These are phyloP conservation scores for Furcifer pardalis DNA, from an alignment of 2,797 vertebrate genomes.

Conservation along the genomic window DNA sequence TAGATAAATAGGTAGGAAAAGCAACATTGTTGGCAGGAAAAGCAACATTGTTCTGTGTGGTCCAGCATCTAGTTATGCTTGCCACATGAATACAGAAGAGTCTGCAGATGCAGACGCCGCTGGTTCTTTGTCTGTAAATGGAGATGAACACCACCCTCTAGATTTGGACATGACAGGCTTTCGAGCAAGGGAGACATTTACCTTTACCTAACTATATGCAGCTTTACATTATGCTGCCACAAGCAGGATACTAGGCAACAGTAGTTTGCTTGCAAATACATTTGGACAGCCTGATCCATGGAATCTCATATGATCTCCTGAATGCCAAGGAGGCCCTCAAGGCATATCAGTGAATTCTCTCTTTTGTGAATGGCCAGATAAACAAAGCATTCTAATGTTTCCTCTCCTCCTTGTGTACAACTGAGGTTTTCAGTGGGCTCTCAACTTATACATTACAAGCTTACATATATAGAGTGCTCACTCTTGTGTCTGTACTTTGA, in stretches of 20 bases:
- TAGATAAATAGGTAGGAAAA: too few species aligned
- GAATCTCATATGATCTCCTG: not conserved
- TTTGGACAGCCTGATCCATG: not conserved
- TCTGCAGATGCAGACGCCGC: too few species aligned
- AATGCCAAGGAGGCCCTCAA: not conserved
- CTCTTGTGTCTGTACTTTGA: not conserved
- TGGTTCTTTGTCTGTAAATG: too few species aligned
- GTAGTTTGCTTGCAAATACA: constrained; percentile 15
- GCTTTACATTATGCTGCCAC: not conserved
- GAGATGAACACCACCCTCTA: too few species aligned
- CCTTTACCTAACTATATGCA: too few species aligned
- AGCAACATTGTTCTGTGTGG: too few species aligned
- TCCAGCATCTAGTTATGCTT: too few species aligned
- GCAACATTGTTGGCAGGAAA: too few species aligned
- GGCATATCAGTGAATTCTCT: not conserved
- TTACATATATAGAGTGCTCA: not conserved
- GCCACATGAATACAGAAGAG: too few species aligned
- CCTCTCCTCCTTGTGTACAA: not conserved
- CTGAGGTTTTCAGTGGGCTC: not conserved
- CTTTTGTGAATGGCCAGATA: not conserved
- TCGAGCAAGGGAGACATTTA: too few species aligned
- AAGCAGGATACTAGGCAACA: not conserved
- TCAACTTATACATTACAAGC: not conserved
- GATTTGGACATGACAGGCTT: too few species aligned
- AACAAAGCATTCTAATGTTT: not conserved